Conservation (phyloP, 2,113 vertebrate species). For the Leuciscus idus region DNA sequence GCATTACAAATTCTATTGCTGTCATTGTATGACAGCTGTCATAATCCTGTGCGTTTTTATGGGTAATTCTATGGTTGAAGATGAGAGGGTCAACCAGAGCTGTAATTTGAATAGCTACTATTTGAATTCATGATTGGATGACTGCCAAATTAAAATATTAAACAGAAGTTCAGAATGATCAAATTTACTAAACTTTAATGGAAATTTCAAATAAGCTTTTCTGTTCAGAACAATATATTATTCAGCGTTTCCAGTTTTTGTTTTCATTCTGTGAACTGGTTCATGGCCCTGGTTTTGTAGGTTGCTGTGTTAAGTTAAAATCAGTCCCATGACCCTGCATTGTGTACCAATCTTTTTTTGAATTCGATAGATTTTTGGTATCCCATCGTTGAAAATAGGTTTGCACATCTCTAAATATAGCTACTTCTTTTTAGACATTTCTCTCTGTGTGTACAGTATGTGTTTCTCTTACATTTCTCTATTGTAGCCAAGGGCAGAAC, state of each 20-base stretch:
- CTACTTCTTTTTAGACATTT: background rate
- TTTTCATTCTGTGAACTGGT: too few species aligned
- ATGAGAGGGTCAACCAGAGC: background rate
- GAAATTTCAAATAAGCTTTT: too few species aligned
- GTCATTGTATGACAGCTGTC: background rate
- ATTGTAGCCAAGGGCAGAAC: constrained; percentile 13
- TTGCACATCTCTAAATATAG: background rate
- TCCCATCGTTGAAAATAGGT: background rate
- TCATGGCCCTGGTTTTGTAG: too few species aligned
- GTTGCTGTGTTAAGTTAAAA: background rate
- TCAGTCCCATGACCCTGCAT: background rate
- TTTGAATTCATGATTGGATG: too few species aligned
- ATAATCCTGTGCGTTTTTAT: background rate
- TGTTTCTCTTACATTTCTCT: background rate
- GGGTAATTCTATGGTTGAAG: background rate
- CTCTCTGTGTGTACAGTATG: background rate
- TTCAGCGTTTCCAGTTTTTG: too few species aligned
- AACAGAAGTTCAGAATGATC: too few species aligned
- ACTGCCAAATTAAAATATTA: too few species aligned
- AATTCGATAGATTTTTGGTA: background rate
- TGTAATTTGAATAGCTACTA: background rate
- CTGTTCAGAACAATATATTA: too few species aligned
- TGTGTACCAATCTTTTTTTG: background rate
- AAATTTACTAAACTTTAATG: too few species aligned
- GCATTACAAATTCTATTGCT: background rate